Conservation (phyloP, 2,113 vertebrate genomes). For the pig (Sus scrofa) region T2T-Sscrofa CM000823.6:48170501-48171000, state of each 20-base stretch:
- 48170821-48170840: neutral
- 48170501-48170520: neutral
- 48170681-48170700: neutral
- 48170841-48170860: neutral
- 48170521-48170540: neutral
- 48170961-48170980: neutral
- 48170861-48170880: neutral
- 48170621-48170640: neutral
- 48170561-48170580: neutral
- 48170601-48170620: neutral
- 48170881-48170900: neutral
- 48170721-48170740: neutral
- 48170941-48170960: neutral
- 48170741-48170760: neutral
- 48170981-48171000: neutral
- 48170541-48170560: neutral
- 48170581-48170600: neutral
- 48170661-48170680: neutral
- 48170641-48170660: neutral
- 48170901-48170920: neutral
- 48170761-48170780: neutral
- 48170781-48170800: neutral
- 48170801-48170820: neutral
- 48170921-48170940: neutral
- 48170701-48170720: fast-evolving